A percentile compares a stretch with the other conserved stretches of the same genome.
Evolutionary conservation across 2,888 invertebrate species (phyloP).

Genomic region (Dryadula phaetusa): DNA sequence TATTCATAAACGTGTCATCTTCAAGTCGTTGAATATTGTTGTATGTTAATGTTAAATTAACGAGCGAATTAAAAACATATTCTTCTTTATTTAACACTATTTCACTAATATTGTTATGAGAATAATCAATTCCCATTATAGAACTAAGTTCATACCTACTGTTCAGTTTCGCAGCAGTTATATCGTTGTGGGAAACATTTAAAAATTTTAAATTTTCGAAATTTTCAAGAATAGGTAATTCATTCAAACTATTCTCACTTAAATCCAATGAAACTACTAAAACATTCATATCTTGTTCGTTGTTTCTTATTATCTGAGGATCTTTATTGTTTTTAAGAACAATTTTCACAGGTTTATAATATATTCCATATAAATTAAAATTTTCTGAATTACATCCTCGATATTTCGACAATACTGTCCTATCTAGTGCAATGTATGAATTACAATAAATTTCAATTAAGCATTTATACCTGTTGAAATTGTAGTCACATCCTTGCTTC

Average conservation of each 20-base stretch:
- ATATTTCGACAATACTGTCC: background rate
- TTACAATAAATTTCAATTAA: background rate
- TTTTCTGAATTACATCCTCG: background rate
- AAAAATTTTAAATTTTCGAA: conserved; percentile 55
- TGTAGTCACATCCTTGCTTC: background rate
- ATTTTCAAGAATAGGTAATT: conserved; percentile 48
- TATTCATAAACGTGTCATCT: conserved; percentile 56
- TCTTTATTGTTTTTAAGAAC: background rate
- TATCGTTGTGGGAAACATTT: conserved; percentile 56
- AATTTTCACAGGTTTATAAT: background rate
- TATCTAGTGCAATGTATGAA: background rate
- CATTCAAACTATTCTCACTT: conserved; percentile 50
- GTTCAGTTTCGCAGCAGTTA: conserved; percentile 55
- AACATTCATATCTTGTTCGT: fast-evolving
- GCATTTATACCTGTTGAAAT: background rate
- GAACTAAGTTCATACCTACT: conserved; percentile 49
- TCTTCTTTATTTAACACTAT: conserved; percentile 46
- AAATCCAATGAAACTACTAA: conserved; percentile 55
- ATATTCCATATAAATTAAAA: background rate
- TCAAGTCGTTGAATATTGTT: conserved; percentile 58
- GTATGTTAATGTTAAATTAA: conserved; percentile 58
- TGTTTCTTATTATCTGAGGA: background rate
- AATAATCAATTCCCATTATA: conserved; percentile 59
- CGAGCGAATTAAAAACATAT: conserved; percentile 50
- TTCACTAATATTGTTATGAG: conserved; percentile 58